A percentile compares a stretch with the other conserved stretches of the same genome.
These are phyloP conservation scores for Brachirus orientalis DNA, from an alignment of 2,113 vertebrate species.

Conservation along the genomic window DNA sequence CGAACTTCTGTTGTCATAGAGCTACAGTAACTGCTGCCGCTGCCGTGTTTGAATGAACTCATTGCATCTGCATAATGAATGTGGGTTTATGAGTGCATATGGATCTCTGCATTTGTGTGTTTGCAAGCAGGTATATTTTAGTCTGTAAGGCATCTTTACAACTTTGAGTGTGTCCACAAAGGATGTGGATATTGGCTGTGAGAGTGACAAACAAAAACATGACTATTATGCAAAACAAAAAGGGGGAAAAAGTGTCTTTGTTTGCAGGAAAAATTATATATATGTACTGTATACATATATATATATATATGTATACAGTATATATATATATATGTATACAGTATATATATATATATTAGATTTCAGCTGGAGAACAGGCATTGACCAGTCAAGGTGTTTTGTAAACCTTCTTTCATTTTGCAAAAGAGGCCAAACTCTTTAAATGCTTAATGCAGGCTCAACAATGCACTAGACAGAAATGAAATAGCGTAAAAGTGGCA, in stretches of 20 bases:
- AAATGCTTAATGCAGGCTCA: constrained; percentile 14
- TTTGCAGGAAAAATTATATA: not conserved
- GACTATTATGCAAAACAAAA: constrained; percentile 34
- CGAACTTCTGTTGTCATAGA: constrained; percentile 21
- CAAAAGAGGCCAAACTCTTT: not conserved
- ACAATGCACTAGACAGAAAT: too few species aligned
- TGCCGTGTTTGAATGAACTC: constrained; percentile 28
- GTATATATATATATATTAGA: too few species aligned
- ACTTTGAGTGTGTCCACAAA: constrained; percentile 10
- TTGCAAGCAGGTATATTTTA: constrained; percentile 2
- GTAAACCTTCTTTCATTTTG: too few species aligned
- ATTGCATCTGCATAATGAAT: constrained; percentile 36
- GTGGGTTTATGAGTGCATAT: constrained; percentile 16
- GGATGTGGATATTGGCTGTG: constrained; percentile 16
- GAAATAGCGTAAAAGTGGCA: too few species aligned
- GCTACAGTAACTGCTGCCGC: constrained; percentile 17
- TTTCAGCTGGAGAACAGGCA: too few species aligned
- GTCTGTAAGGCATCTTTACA: not conserved
- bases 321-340: too few species aligned
- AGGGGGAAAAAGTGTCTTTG: not conserved
- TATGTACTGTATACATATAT: too few species aligned
- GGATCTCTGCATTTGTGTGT: constrained; percentile 5
- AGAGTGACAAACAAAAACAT: constrained; percentile 22
- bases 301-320: too few species aligned
- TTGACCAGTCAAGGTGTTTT: too few species aligned